A percentile compares a stretch with the other conserved stretches of the same genome.
phyloP scores from a whole-genome alignment of 2,113 vertebrate genomes.

The Hymenochirus boettgeri region DNA sequence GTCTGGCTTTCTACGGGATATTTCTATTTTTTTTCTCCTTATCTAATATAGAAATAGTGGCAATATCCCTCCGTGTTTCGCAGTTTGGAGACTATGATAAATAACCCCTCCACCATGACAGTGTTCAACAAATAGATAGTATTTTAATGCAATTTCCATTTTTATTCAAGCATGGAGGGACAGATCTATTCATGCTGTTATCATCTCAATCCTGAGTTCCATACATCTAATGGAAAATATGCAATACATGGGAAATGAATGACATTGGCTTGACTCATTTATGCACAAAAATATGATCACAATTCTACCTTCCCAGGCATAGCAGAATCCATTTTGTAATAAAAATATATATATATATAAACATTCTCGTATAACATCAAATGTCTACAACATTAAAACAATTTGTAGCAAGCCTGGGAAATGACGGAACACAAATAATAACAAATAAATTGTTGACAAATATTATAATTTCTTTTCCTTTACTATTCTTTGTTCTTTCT shows the following conservation, averaged over 20 bases:
- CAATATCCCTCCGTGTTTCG: background rate
- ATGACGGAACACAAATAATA: conserved; percentile 2
- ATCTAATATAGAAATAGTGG: conserved; percentile 3
- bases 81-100: conserved; percentile 25
- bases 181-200: conserved; percentile 24
- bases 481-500: background rate
- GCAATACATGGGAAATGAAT: conserved; percentile 18
- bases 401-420: background rate
- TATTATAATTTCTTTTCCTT: background rate
- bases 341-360: background rate
- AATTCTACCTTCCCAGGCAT: conserved; percentile 11
- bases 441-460: background rate
- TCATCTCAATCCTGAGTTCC: conserved; percentile 29
- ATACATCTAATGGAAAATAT: conserved; percentile 37
- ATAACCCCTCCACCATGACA: conserved; percentile 12
- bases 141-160: conserved; percentile 32
- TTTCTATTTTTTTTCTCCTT: conserved; percentile 1
- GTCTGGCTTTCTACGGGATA: conserved; percentile 3
- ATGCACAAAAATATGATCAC: conserved; percentile 12
- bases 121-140: conserved; percentile 7
- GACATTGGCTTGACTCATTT: conserved; percentile 24
- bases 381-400: background rate
- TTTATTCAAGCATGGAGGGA: conserved; percentile 17
- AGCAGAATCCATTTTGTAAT: conserved; percentile 3
- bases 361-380: background rate